phyloP scores from a whole-genome alignment of 1,140 invertebrate species.

The Caligus rogercresseyi region DNA sequence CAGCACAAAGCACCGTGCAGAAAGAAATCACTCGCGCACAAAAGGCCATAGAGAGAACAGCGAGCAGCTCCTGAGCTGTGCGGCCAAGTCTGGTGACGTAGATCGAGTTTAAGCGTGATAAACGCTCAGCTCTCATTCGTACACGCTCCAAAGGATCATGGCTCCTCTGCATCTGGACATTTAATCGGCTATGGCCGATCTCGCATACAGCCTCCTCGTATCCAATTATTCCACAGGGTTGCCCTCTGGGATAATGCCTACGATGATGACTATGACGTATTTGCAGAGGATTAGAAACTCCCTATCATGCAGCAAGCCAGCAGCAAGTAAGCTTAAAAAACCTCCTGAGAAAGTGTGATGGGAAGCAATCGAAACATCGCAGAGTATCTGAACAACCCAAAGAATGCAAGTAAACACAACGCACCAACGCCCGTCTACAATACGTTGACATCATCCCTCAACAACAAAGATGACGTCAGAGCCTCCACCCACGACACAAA shows the following conservation, averaged over 20 bases:
- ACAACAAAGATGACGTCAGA: not conserved
- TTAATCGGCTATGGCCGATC: not conserved
- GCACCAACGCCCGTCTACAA: no score
- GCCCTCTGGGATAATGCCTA: not conserved
- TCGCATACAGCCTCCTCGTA: not conserved
- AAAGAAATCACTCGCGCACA: not conserved
- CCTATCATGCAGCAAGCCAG: not conserved
- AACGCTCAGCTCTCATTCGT: no score
- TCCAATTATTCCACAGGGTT: not conserved
- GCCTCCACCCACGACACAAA: not conserved
- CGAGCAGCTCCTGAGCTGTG: not conserved
- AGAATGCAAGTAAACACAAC: not conserved
- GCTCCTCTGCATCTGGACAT: no score
- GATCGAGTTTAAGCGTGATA: not conserved
- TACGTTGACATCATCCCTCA: no score
- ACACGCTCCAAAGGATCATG: no score
- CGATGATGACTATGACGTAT: not conserved
- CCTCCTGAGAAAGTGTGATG: constrained; percentile 11
- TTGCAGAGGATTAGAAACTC: not conserved
- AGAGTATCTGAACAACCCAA: constrained; percentile 1
- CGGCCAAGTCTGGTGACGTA: not conserved
- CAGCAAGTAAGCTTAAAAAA: not conserved
- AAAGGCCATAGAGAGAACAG: not conserved
- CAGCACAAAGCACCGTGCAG: not conserved
- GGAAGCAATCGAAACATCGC: constrained; percentile 10